These are phyloP conservation scores for Deilephila porcellus DNA, from an alignment of 2,888 invertebrate species.

Conservation along the genomic window DNA sequence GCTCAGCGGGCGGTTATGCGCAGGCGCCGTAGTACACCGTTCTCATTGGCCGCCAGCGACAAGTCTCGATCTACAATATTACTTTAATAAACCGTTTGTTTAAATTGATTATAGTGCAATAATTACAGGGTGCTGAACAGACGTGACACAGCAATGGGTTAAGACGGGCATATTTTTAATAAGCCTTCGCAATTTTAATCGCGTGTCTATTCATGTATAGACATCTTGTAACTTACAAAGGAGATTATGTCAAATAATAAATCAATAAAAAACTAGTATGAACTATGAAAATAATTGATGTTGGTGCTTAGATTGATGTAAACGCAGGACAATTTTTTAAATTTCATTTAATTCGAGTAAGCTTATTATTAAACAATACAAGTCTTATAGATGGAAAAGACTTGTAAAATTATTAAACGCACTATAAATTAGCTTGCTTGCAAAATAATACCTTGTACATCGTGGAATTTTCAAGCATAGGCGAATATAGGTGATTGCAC, in stretches of 20 bases:
- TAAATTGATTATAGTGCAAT: slow-evolving; percentile 74
- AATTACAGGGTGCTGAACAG: slow-evolving; percentile 59
- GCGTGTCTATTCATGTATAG: background rate
- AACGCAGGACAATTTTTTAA: background rate
- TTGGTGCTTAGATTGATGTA: background rate
- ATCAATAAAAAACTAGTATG: background rate
- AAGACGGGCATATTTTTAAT: background rate
- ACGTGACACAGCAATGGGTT: slow-evolving; percentile 57
- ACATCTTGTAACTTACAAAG: background rate
- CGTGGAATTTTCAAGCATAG: slow-evolving; percentile 11
- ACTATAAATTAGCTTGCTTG: background rate
- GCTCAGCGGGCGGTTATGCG: slow-evolving; percentile 75
- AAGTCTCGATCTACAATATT: slow-evolving; percentile 74
- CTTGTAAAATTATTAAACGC: too few relatives aligned
- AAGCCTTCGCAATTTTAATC: background rate
- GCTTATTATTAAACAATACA: too few relatives aligned
- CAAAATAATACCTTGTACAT: slow-evolving; percentile 14
- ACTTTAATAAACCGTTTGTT: slow-evolving; percentile 64
- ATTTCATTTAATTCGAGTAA: too few relatives aligned
- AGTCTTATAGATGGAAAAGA: too few relatives aligned
- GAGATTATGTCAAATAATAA: background rate
- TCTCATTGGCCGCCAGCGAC: slow-evolving; percentile 75
- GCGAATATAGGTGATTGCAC: slow-evolving; percentile 61
- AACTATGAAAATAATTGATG: background rate
- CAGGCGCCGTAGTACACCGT: slow-evolving; percentile 79